Percentiles rank a stretch among this genome's conserved stretches.
phyloP scores from a whole-genome alignment of 2,888 invertebrate species.

The Liodrosophila aerea region DNA sequence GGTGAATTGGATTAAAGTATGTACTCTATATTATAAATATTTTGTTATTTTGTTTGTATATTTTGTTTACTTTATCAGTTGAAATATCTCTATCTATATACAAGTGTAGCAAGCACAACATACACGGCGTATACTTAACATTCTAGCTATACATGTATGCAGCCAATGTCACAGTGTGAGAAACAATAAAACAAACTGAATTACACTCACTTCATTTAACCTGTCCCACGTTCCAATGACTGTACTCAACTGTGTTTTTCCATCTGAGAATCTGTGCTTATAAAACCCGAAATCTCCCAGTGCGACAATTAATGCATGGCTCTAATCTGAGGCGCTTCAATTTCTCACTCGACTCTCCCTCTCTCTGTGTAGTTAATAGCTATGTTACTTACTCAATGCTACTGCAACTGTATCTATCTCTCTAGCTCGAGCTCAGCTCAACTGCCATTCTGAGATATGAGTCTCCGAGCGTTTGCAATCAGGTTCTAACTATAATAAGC shows the following conservation, averaged over 20 bases:
- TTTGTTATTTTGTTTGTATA: too few species aligned
- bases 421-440: neutral
- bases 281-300: conserved; percentile 2
- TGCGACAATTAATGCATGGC: too few species aligned
- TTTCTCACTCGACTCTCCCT: neutral
- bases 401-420: neutral
- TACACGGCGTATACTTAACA: neutral
- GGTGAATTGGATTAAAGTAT: too few species aligned
- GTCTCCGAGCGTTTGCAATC: conserved; percentile 32
- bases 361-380: neutral
- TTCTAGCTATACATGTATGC: too few species aligned
- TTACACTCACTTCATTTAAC: too few species aligned
- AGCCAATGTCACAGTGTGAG: too few species aligned
- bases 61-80: too few species aligned
- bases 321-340: neutral
- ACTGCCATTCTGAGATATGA: too few species aligned
- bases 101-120: too few species aligned
- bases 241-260: conserved; percentile 14
- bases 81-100: too few species aligned
- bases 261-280: conserved; percentile 2
- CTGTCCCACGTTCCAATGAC: neutral
- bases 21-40: too few species aligned
- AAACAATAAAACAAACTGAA: too few species aligned
- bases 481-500: conserved; percentile 63
- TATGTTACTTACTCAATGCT: neutral